Base-by-base conservation (phyloP, 2,797 vertebrate genomes). In the Xerus rutilus region DNA sequence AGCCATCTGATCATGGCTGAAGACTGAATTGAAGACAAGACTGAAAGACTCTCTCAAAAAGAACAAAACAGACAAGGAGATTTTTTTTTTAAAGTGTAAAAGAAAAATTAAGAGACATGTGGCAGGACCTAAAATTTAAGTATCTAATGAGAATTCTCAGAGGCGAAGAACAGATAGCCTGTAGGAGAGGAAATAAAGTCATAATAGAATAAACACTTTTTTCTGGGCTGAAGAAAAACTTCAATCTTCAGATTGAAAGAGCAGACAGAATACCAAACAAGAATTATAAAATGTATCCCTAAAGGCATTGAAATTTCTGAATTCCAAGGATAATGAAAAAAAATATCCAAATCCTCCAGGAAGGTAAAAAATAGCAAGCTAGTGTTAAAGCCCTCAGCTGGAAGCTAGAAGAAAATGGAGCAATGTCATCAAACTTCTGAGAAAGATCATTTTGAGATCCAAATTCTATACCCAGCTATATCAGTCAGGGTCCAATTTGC, bases 171-270 rank as follows among this genome's bases (percentile, higher is more conserved):
- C 87, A 94, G 86, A 96, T 43, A 90, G 77, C 70, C 83, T 45
- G 45, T 91, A 85, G 82, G 90, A 95, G 64, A 96, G n/a, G 65
- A 88, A 94, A 95, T 88, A 90, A 94, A 93, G 85, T 88, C 43
- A 87, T 86, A 70, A 45, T 47, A 95, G 90, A 96, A 94, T 93
- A 76, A 95, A 96, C 76, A 90, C 74, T 76, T 96, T 96, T 93
- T 81, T 45, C 73, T 13, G 52, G 90, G 77, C 90, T 76, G n/a
- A 85, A 88, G 77, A 82, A 79, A 94, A 87, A 59, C 88, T 94
- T 85, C 45, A 85, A 5, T 93, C 81, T 93, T 92, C 70, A 95
- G 85, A 84, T 90, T 90, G 86, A 93, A 92, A 96, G 79, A 92
- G 74, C 65, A 92, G 70, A 91, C 45, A 35, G 89, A 95, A 89